Conservation (phyloP, 2,888 invertebrate species). For the Gandaritis pyraliata region DNA sequence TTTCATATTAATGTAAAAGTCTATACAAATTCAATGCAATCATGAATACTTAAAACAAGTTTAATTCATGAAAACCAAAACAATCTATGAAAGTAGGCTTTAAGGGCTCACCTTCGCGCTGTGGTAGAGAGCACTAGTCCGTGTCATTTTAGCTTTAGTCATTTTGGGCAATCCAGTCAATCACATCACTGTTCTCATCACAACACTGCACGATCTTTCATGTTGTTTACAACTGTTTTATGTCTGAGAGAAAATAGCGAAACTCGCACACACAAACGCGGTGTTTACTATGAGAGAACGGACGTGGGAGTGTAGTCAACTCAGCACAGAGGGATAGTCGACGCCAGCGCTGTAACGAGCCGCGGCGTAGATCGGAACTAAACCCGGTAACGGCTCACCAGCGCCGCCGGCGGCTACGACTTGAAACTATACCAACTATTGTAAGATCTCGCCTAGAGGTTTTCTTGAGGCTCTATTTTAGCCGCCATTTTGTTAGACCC, state of each 20-base stretch:
- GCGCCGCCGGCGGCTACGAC: constrained; percentile 63
- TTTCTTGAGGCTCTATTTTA: constrained; percentile 49
- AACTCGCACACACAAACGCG: constrained; percentile 57
- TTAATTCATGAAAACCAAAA: constrained; percentile 44
- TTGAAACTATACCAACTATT: constrained; percentile 49
- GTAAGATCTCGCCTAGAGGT: constrained; percentile 35
- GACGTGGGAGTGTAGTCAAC: constrained; percentile 76
- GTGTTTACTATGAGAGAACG: constrained; percentile 78
- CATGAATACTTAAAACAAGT: constrained; percentile 24
- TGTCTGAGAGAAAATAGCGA: constrained; percentile 59
- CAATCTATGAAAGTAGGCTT: constrained; percentile 41
- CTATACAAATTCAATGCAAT: background rate
- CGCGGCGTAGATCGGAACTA: constrained; percentile 73
- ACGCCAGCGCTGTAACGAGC: constrained; percentile 60
- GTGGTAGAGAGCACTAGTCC: constrained; percentile 88
- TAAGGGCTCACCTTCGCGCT: constrained; percentile 88
- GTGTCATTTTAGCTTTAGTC: constrained; percentile 85
- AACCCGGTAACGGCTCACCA: constrained; percentile 34
- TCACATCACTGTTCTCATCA: constrained; percentile 70
- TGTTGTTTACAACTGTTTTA: constrained; percentile 61
- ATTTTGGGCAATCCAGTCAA: constrained; percentile 67
- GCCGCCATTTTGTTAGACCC: constrained; percentile 78
- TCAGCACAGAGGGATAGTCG: constrained; percentile 55
- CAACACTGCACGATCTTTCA: constrained; percentile 64
- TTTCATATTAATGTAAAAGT: background rate